Percentiles rank a stretch among this genome's conserved stretches.
These are phyloP conservation scores for Rhyacophila evoluta DNA, from an alignment of 2,888 invertebrate genomes.

Conservation along the genomic window DNA sequence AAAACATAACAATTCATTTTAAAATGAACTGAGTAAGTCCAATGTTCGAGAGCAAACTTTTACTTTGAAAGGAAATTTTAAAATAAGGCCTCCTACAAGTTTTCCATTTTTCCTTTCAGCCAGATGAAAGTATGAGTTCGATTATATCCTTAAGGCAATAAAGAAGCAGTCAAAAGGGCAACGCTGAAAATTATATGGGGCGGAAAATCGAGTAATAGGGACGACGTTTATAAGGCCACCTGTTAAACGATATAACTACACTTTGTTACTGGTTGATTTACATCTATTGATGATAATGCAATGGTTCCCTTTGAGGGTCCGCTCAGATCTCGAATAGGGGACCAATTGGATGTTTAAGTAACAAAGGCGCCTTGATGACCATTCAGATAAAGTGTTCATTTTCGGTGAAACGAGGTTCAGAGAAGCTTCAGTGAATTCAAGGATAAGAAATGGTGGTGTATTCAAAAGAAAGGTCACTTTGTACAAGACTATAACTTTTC, in stretches of 20 bases:
- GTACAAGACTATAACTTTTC: background rate
- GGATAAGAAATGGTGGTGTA: background rate
- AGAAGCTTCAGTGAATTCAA: background rate
- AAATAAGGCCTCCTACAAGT: background rate
- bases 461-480: slow-evolving; percentile 22
- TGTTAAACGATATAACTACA: slow-evolving; percentile 50
- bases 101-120: slow-evolving; percentile 25
- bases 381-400: slow-evolving; percentile 15
- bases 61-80: background rate
- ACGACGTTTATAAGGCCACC: slow-evolving; percentile 42
- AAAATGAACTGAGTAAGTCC: background rate
- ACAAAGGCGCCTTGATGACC: slow-evolving; percentile 20
- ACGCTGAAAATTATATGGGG: slow-evolving; percentile 48
- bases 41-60: slow-evolving; percentile 20
- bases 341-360: slow-evolving; percentile 28
- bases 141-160: slow-evolving; percentile 51
- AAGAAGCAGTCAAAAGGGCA: slow-evolving; percentile 44
- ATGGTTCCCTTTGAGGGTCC: background rate
- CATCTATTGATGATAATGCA: slow-evolving; percentile 32
- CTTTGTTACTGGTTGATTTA: slow-evolving; percentile 38
- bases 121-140: slow-evolving; percentile 46
- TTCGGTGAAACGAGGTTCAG: slow-evolving; percentile 3
- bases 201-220: slow-evolving; percentile 52
- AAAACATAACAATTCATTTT: background rate
- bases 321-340: background rate